Conservation (phyloP, 2,113 vertebrate genomes). For the Rhea americana region DNA sequence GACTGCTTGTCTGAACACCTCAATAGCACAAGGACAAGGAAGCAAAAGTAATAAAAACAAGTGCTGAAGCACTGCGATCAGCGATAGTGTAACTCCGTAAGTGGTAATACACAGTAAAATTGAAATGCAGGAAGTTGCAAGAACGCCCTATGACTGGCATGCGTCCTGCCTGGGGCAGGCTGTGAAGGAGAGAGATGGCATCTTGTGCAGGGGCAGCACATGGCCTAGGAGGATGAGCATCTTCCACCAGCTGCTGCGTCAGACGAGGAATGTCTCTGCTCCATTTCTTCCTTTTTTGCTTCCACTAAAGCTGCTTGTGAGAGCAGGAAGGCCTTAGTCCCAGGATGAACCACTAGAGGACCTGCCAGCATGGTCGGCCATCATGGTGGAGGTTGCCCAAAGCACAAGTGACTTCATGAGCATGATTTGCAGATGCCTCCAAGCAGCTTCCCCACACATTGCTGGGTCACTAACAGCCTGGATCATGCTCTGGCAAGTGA, state of each 20-base stretch:
- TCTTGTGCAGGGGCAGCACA: neutral
- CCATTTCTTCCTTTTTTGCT: neutral
- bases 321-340: neutral
- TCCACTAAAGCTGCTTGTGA: neutral
- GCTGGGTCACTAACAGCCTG: neutral
- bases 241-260: rapidly evolving
- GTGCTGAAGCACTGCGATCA: rapidly evolving
- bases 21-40: neutral
- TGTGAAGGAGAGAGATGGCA: neutral
- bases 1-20: neutral
- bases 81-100: rapidly evolving
- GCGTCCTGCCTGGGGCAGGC: neutral
- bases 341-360: neutral
- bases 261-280: neutral
- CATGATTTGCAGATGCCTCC: neutral
- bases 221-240: neutral
- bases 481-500: neutral
- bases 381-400: neutral
- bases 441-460: rapidly evolving
- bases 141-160: rapidly evolving
- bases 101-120: neutral
- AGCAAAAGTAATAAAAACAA: neutral
- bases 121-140: neutral
- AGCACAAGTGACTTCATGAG: neutral
- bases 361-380: no score